These are phyloP conservation scores for Maniola hyperantus DNA, from an alignment of 2,888 invertebrate species.

Conservation along the genomic window DNA sequence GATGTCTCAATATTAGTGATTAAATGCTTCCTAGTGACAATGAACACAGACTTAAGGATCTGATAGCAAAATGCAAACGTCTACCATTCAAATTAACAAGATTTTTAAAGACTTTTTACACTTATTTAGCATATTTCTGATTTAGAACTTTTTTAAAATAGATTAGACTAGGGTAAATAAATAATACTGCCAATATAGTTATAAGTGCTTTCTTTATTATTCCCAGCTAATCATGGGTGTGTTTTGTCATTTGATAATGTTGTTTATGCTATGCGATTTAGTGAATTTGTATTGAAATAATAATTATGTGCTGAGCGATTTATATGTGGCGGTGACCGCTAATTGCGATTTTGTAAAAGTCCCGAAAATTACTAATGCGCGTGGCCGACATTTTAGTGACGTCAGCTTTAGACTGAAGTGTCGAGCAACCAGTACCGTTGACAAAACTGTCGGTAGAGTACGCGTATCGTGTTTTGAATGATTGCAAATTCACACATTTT, in stretches of 20 bases:
- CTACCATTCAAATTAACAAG: background rate
- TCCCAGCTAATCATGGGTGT: conserved; percentile 42
- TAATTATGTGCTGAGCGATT: conserved; percentile 35
- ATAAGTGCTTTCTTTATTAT: conserved; percentile 57
- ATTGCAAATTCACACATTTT: too few relatives aligned
- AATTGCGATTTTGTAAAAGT: conserved; percentile 34
- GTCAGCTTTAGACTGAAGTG: too few relatives aligned
- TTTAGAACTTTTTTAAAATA: conserved; percentile 32
- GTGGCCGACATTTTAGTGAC: too few relatives aligned
- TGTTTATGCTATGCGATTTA: conserved; percentile 45
- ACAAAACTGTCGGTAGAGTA: too few relatives aligned
- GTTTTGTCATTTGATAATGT: conserved; percentile 34
- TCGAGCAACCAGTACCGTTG: too few relatives aligned
- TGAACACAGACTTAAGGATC: background rate
- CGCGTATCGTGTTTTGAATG: too few relatives aligned
- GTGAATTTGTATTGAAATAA: conserved; percentile 35
- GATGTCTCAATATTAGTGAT: background rate
- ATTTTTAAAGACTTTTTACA: conserved; percentile 13
- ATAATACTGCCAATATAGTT: conserved; percentile 61
- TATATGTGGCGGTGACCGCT: conserved; percentile 14
- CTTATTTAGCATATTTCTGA: conserved; percentile 23
- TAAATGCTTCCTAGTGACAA: background rate
- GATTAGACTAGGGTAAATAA: conserved; percentile 44
- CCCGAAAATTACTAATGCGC: too few relatives aligned
- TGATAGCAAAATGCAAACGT: background rate